A percentile compares a stretch with the other conserved stretches of the same genome.
phyloP scores from a whole-genome alignment of 2,113 vertebrate species.

The Limanda limanda region DNA sequence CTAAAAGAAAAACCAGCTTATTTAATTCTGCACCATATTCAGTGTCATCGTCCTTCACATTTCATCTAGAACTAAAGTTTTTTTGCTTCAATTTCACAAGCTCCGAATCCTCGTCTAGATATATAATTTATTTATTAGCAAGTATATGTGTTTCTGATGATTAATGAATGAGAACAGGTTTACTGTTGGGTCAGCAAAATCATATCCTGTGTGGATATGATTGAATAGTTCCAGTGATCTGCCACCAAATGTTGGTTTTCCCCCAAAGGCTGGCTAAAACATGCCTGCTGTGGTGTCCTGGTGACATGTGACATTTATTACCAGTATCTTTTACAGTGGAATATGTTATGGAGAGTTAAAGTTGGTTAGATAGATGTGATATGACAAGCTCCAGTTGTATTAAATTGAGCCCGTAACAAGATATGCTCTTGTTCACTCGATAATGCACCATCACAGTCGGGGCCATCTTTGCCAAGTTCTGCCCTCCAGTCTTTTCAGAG shows the following conservation, averaged over 20 bases:
- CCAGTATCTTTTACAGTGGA: not conserved
- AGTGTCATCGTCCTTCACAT: not conserved
- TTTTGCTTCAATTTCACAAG: not conserved
- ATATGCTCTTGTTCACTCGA: not conserved
- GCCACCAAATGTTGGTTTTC: too few relatives aligned
- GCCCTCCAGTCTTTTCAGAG: not conserved
- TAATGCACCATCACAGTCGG: not conserved
- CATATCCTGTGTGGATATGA: too few relatives aligned
- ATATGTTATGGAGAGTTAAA: not conserved
- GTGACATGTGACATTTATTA: conserved; percentile 1
- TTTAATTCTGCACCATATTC: not conserved
- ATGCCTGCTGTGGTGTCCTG: not conserved
- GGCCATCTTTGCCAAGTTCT: not conserved
- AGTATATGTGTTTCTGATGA: too few relatives aligned
- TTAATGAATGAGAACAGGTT: too few relatives aligned
- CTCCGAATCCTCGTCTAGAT: not conserved
- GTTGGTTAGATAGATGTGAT: not conserved
- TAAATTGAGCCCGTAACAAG: not conserved
- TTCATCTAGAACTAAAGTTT: not conserved
- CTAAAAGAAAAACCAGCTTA: not conserved
- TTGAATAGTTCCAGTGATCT: too few relatives aligned
- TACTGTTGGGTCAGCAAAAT: too few relatives aligned
- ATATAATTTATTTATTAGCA: not conserved
- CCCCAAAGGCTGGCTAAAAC: not conserved
- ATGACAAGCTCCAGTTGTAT: not conserved